A percentile compares a stretch with the other conserved stretches of the same genome.
phyloP scores from a whole-genome alignment of 2,888 invertebrate species.

The Drosophila basisetae region DNA sequence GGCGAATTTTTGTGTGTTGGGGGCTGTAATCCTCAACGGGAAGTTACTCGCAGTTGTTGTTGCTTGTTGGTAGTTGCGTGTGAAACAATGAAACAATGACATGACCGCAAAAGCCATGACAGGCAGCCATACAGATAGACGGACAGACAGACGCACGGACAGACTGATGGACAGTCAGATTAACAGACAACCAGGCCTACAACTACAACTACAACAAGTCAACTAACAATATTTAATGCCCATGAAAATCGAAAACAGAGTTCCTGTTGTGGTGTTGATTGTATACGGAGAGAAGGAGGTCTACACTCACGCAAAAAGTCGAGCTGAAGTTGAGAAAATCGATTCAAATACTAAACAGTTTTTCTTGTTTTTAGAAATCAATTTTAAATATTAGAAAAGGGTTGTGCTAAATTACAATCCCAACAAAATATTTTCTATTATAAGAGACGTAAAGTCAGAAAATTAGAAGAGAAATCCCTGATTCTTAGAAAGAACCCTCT shows the following conservation, averaged over 20 bases:
- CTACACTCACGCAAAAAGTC: neutral
- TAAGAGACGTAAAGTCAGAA: neutral
- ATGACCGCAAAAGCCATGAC: conserved; percentile 72
- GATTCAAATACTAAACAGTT: neutral
- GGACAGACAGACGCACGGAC: conserved; percentile 16
- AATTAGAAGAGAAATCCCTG: neutral
- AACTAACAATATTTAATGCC: conserved; percentile 63
- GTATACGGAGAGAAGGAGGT: neutral
- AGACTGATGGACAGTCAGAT: neutral
- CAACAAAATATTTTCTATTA: neutral
- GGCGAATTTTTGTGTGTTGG: conserved; percentile 2
- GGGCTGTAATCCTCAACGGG: conserved; percentile 29
- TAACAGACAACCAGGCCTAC: conserved; percentile 24
- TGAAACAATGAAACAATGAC: conserved; percentile 76
- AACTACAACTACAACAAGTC: conserved; percentile 16
- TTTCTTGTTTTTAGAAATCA: neutral
- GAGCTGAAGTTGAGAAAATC: neutral
- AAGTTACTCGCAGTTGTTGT: conserved; percentile 12
- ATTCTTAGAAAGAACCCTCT: neutral
- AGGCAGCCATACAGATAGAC: conserved; percentile 24
- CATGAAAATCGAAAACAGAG: conserved; percentile 48
- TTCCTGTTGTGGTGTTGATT: neutral
- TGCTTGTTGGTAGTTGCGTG: conserved; percentile 63
- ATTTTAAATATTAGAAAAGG: neutral
- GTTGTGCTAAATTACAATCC: neutral